Evolutionary conservation across 1,140 invertebrate genomes (phyloP).

Genomic region (Bacillus rossius): DNA sequence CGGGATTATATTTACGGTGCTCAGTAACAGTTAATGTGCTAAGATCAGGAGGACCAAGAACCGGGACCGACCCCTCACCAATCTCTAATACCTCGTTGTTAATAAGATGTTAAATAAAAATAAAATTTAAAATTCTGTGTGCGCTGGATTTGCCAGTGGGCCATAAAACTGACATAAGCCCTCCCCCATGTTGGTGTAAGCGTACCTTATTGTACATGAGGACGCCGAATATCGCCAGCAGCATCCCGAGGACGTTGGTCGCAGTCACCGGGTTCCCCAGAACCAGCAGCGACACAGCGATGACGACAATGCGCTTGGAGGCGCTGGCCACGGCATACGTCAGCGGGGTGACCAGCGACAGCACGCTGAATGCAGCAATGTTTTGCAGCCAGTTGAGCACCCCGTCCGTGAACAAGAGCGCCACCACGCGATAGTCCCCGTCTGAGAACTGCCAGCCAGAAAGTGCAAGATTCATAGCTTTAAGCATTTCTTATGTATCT

Average conservation of each 20-base stretch:
- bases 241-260: constrained; percentile 87
- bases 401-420: constrained; percentile 75
- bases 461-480: too few species aligned
- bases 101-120: too few species aligned
- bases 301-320: constrained; percentile 93
- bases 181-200: too few species aligned
- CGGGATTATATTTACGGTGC: too few species aligned
- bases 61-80: too few species aligned
- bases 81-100: too few species aligned
- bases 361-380: constrained; percentile 88
- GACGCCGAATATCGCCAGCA: constrained; percentile 84
- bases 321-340: constrained; percentile 95
- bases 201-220: constrained; percentile 84
- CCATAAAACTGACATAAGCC: too few species aligned
- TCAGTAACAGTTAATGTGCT: too few species aligned
- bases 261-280: constrained; percentile 89
- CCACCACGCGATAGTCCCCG: constrained; percentile 45
- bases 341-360: constrained; percentile 83
- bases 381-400: constrained; percentile 92
- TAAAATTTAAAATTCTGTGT: too few species aligned
- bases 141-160: too few species aligned
- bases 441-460: constrained; percentile 24
- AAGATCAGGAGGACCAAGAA: too few species aligned
- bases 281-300: constrained; percentile 80
- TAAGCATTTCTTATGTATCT: too few species aligned